Evolutionary conservation across 2,113 vertebrate species (phyloP), one percentile per base, ranked within the genome.

Genomic region (Petromus typicus): DNA sequence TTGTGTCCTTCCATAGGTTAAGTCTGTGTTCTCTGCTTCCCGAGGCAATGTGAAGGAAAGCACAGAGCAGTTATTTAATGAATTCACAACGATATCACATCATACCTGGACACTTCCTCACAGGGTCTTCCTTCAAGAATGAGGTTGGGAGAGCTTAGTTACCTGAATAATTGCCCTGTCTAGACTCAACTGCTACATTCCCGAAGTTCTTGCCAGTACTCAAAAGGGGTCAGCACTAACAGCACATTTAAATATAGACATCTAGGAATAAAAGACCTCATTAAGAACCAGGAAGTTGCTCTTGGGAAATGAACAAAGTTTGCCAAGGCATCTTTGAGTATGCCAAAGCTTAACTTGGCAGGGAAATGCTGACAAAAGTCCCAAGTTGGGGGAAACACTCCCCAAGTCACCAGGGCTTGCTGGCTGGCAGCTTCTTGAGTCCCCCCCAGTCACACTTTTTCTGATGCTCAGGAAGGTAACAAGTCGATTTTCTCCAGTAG

Each of bases 261-360:
- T 97, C 93, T 80, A 97, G 97, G 93, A 95, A 98, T 92, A 97
- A 97, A 97, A 97, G 96, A 56, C 91, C 96, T 97, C 94, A 97
- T 98, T 98, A 98, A 97, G 97, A 98, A 97, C 97, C 97, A 98
- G 97, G 96, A 98, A 97, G 97, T 94, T 90, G 93, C 96, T 96
- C 96, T 96, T 88, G 94, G 96, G 96, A 98, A 98, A 97, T 97
- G 89, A 45, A 66, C 78, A 96, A 94, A 91, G 80, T 98, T 98
- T 97, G 97, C 97, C 97, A 97, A 98, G 96, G 90, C 87, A 25
- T 89, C 67, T 73, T 92, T 54, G 56, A 94, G 90, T 56, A 51
- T 97, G 94, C 97, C 97, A 97, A 92, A 97, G 91, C 84, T 61
- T 92, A 73, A 82, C 94, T 97, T 98, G 97, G 97, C 97, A 97